Base-by-base conservation (phyloP, 2,797 vertebrate genomes). In the Myotis myotis region DNA sequence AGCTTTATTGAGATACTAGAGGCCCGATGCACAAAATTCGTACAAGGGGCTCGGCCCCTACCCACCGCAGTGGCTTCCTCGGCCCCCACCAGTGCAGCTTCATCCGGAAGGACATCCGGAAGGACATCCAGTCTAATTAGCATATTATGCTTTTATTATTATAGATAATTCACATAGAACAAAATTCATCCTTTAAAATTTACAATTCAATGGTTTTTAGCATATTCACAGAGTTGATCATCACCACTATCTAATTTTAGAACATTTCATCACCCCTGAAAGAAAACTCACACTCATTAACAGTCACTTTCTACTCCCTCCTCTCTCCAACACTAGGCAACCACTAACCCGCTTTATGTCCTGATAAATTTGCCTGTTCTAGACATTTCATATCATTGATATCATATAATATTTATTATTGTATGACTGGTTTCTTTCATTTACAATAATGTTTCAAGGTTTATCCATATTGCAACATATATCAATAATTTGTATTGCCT, bases 231-330 rank as follows among this genome's bases (percentile, higher is more conserved):
- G 22, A 87, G 33, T 36, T 87, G 6, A 53, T 38, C 66, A 80
- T 79, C 25, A 62, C 41, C 64, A 68, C 8, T 66, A 60, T 71
- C 57, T n/a, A 91, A 87, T 91, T 71, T 91, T 84, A 90, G 72
- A 68, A 75, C 44, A 88, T 88, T 95, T 93, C 82, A 83, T 47
- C 74, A 33, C 36, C 72, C 53, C 33, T 78, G n/a, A 92, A 75
- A 90, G 62, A 87, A 94, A 71, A 36, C 20, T 36, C 70, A 70
- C 12, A 75, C 33, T 64, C 47, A 64, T 64, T 38, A 64, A 68
- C 38, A 82, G 64, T 72, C 75, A 76, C n/a, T 89, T 76, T n/a
- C 64, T 62, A 64, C 28, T 96, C 20, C 47, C n/a, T 25, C 47
- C n/a, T 36, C n/a, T 17, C 25, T 44, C 60, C 53, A 90, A 28